A percentile compares a stretch with the other conserved stretches of the same genome.
phyloP scores from a whole-genome alignment of 2,888 invertebrate species.

The Chalcis sispes region DNA sequence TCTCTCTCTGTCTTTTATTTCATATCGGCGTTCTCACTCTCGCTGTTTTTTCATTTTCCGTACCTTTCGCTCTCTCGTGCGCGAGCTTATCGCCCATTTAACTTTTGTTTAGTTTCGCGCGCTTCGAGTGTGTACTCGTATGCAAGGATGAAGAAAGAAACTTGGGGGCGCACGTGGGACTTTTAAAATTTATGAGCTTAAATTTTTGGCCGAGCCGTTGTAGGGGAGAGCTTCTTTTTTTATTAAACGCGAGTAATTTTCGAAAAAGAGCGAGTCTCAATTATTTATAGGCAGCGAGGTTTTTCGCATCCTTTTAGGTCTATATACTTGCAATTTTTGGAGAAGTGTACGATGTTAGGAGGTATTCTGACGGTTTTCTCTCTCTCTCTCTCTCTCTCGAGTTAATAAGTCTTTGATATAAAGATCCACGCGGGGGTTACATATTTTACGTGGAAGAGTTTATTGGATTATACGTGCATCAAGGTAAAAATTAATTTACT shows the following conservation, averaged over 20 bases:
- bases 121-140: neutral
- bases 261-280: neutral
- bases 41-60: neutral
- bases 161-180: neutral
- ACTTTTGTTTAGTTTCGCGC: conserved; percentile 30
- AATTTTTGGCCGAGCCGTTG: too few species aligned
- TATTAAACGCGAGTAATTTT: conserved; percentile 15
- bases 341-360: too few species aligned
- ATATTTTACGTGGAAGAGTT: too few species aligned
- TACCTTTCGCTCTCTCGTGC: conserved; percentile 1
- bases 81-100: neutral
- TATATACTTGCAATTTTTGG: neutral
- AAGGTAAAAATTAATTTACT: too few species aligned
- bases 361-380: too few species aligned
- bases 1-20: too few species aligned
- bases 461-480: too few species aligned
- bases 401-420: too few species aligned
- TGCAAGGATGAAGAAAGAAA: too few species aligned
- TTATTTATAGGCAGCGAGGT: conserved; percentile 30
- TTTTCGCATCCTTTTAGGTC: neutral
- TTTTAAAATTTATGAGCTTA: conserved; percentile 47
- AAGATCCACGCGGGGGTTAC: too few species aligned
- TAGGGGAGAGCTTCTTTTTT: conserved; percentile 17
- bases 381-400: neutral
- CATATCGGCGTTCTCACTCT: neutral